phyloP scores from a whole-genome alignment of 2,888 invertebrate genomes.

The Thalpophila matura region DNA sequence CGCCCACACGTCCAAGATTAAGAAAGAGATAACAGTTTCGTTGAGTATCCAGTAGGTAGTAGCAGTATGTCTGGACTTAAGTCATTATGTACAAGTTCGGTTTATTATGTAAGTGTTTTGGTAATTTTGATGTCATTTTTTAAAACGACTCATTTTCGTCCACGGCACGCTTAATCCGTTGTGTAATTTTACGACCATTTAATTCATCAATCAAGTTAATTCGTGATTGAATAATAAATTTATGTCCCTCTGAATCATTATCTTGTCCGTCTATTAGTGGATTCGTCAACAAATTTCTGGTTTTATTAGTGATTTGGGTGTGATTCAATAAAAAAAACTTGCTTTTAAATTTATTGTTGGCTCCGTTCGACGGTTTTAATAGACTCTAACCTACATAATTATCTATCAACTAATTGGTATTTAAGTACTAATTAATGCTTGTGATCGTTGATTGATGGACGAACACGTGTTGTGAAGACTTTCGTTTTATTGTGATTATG shows the following conservation, averaged over 20 bases:
- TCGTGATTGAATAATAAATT: constrained; percentile 56
- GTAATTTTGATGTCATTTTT: constrained; percentile 12
- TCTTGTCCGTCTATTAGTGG: constrained; percentile 54
- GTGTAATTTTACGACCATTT: constrained; percentile 54
- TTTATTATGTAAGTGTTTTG: constrained; percentile 23
- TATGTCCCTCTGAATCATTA: constrained; percentile 56
- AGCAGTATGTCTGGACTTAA: constrained; percentile 12
- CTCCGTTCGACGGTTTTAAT: constrained; percentile 71
- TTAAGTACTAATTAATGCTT: constrained; percentile 79
- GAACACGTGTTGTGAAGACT: constrained; percentile 71
- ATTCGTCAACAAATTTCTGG: constrained; percentile 57
- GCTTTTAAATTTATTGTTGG: constrained; percentile 65
- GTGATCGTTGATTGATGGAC: constrained; percentile 74
- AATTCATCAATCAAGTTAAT: constrained; percentile 61
- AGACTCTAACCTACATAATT: constrained; percentile 75
- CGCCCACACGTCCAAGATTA: constrained; percentile 69
- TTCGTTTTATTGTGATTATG: constrained; percentile 66
- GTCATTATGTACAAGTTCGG: constrained; percentile 17
- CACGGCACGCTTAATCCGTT: constrained; percentile 29
- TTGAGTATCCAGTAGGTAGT: constrained; percentile 38
- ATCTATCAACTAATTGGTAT: constrained; percentile 79
- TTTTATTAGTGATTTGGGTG: constrained; percentile 58
- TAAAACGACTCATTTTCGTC: constrained; percentile 2
- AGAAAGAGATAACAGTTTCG: constrained; percentile 61
- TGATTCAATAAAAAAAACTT: constrained; percentile 58